A percentile compares a stretch with the other conserved stretches of the same genome.
These are phyloP conservation scores for Agrilus mali DNA, from an alignment of 2,888 invertebrate species.

Conservation along the genomic window DNA sequence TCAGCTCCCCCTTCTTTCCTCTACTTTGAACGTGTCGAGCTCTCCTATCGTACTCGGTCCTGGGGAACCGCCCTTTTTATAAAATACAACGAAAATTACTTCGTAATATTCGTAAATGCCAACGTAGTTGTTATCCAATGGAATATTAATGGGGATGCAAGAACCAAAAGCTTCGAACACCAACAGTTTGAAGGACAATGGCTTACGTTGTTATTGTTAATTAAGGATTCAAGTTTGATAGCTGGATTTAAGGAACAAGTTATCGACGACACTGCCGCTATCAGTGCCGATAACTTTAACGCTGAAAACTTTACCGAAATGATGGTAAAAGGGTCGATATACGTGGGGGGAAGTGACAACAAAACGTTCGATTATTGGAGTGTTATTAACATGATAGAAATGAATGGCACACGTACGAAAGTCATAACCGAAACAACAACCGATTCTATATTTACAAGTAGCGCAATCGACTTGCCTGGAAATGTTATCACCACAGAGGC, in stretches of 20 bases:
- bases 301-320: slow-evolving; percentile 38
- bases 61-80: slow-evolving; percentile 71
- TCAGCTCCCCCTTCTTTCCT: slow-evolving; percentile 18
- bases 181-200: slow-evolving; percentile 50
- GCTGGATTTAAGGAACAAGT: slow-evolving; percentile 40
- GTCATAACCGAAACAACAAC: slow-evolving; percentile 27
- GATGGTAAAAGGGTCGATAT: slow-evolving; percentile 37
- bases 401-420: slow-evolving; percentile 25
- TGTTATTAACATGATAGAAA: slow-evolving; percentile 24
- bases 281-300: slow-evolving; percentile 37
- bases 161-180: slow-evolving; percentile 42
- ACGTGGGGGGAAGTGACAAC: slow-evolving; percentile 37
- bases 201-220: slow-evolving; percentile 47
- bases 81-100: slow-evolving; percentile 41
- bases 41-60: slow-evolving; percentile 52
- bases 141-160: slow-evolving; percentile 39
- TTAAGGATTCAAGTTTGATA: slow-evolving; percentile 31
- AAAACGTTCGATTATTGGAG: slow-evolving; percentile 27
- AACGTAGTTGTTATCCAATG: slow-evolving; percentile 59
- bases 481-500: slow-evolving; percentile 18
- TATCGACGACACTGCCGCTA: slow-evolving; percentile 39
- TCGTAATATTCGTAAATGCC: slow-evolving; percentile 56
- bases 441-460: slow-evolving; percentile 22
- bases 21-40: slow-evolving; percentile 34
- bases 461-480: slow-evolving; percentile 25